Percentiles rank a stretch among this genome's conserved stretches.
Conservation (phyloP, 2,797 vertebrate species). For the Enteromius viviparus region DNA sequence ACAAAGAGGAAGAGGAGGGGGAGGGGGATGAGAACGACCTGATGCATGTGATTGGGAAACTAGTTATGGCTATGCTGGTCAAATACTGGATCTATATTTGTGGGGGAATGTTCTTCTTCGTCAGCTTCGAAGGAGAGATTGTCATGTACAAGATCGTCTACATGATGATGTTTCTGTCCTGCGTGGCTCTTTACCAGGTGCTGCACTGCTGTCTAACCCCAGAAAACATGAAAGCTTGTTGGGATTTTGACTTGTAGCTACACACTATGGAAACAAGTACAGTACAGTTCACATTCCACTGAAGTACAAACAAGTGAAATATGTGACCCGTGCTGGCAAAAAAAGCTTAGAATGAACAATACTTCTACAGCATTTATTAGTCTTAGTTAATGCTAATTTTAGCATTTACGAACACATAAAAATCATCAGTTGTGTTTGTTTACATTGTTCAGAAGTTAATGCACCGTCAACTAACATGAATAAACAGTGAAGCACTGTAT, state of each 20-base stretch:
- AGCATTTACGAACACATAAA: too few species aligned
- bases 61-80: slow-evolving; percentile 94
- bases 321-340: too few species aligned
- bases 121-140: slow-evolving; percentile 95
- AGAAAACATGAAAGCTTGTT: not conserved
- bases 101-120: slow-evolving; percentile 98
- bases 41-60: slow-evolving; percentile 92
- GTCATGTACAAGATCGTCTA: slow-evolving; percentile 99
- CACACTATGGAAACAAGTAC: not conserved
- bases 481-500: too few species aligned
- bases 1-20: slow-evolving; percentile 68
- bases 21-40: slow-evolving; percentile 85
- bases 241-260: not conserved
- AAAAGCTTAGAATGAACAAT: too few species aligned
- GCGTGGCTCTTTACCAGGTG: slow-evolving; percentile 97
- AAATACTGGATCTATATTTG: slow-evolving; percentile 99
- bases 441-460: too few species aligned
- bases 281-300: not conserved
- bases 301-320: too few species aligned
- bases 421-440: too few species aligned
- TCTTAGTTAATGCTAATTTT: too few species aligned
- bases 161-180: slow-evolving; percentile 98
- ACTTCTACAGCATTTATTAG: too few species aligned
- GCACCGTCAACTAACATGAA: too few species aligned
- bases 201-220: not conserved